phyloP scores from a whole-genome alignment of 2,113 vertebrate genomes.

The Sigmodon hispidus region DNA sequence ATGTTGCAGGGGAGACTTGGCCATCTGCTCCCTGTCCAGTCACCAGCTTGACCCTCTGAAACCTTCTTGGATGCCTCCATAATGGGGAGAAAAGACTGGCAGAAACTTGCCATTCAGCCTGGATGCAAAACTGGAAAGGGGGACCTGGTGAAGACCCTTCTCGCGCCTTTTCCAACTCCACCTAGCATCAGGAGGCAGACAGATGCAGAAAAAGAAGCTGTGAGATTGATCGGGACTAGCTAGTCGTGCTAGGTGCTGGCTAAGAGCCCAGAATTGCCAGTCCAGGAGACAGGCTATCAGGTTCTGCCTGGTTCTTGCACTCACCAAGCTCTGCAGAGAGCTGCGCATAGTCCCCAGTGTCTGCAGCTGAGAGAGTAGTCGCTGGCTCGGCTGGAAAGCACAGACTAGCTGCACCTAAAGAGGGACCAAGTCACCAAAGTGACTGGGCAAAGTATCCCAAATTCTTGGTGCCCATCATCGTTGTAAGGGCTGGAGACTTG shows the following conservation, averaged over 20 bases:
- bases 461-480: background rate
- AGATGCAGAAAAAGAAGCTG: background rate
- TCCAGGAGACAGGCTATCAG: background rate
- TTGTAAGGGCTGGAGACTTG: background rate
- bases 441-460: background rate
- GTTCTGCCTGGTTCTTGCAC: background rate
- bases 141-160: background rate
- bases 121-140: background rate
- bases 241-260: conserved; percentile 21
- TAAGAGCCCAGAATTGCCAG: background rate
- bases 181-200: background rate
- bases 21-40: background rate
- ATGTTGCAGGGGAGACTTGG: background rate
- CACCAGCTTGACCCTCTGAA: background rate
- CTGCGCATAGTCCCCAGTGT: background rate
- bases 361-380: background rate
- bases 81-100: background rate
- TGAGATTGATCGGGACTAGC: background rate
- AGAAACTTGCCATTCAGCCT: background rate
- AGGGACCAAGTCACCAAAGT: background rate
- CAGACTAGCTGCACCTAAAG: background rate
- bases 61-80: background rate
- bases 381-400: background rate
- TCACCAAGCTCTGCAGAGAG: background rate
- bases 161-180: rapidly evolving